A percentile compares a stretch with the other conserved stretches of the same genome.
These are phyloP conservation scores for Protaetia brevitarsis DNA, from an alignment of 1,140 invertebrate genomes.

Conservation along the genomic window DNA sequence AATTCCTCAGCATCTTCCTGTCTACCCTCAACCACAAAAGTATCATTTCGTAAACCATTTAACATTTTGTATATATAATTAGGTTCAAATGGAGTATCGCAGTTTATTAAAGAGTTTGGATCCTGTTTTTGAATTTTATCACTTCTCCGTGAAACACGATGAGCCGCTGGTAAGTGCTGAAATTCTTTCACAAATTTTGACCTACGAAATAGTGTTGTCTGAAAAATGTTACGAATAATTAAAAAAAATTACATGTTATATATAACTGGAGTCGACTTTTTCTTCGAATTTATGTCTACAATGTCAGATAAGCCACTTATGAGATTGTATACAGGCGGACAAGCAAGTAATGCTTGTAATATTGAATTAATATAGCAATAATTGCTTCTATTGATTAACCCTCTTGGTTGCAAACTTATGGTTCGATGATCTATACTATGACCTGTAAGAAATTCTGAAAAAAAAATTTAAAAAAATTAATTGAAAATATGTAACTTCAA, in stretches of 20 bases:
- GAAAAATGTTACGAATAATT: not conserved
- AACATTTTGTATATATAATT: conserved; percentile 79
- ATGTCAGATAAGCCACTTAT: conserved; percentile 68
- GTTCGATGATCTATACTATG: conserved; percentile 72
- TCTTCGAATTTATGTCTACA: conserved; percentile 53
- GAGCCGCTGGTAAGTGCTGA: conserved; percentile 56
- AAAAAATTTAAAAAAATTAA: conserved; percentile 45
- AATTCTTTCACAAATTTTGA: conserved; percentile 69
- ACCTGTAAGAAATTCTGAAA: conserved; percentile 67
- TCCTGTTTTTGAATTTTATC: conserved; percentile 53
- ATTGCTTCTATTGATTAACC: conserved; percentile 87
- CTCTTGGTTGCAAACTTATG: conserved; percentile 75
- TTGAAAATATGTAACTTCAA: too few species aligned
- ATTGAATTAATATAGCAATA: conserved; percentile 96
- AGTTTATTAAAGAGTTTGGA: conserved; percentile 50
- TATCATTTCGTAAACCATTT: conserved; percentile 68
- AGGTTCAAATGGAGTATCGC: conserved; percentile 75
- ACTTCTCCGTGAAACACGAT: conserved; percentile 40
- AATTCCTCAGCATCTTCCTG: conserved; percentile 97
- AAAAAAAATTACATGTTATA: conserved; percentile 73
- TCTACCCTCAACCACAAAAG: conserved; percentile 71
- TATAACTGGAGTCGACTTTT: conserved; percentile 78
- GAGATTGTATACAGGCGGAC: conserved; percentile 91
- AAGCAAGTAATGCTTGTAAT: conserved; percentile 84
- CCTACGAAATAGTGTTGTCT: conserved; percentile 48